These are phyloP conservation scores for Tiphia femorata DNA, from an alignment of 2,888 invertebrate species.

Conservation along the genomic window DNA sequence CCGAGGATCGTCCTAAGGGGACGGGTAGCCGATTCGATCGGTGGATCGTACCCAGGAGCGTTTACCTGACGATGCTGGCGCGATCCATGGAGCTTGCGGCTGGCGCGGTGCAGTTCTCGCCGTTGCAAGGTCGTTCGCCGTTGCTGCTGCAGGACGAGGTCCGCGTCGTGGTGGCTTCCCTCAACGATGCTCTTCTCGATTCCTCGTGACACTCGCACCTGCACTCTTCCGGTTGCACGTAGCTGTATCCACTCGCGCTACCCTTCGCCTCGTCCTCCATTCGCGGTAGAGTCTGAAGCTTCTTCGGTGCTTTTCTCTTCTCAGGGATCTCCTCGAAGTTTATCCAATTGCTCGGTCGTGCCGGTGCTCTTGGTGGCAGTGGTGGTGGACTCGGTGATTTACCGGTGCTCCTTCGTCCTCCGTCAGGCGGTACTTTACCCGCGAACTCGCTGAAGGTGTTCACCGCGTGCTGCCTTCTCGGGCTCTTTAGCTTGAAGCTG, in stretches of 20 bases:
- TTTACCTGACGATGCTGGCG: slow-evolving; percentile 66
- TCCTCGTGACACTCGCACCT: slow-evolving; percentile 88
- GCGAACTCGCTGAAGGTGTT: slow-evolving; percentile 76
- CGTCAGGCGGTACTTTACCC: slow-evolving; percentile 73
- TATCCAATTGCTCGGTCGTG: slow-evolving; percentile 78
- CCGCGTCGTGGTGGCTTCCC: slow-evolving; percentile 33
- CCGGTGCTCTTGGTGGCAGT: slow-evolving; percentile 60
- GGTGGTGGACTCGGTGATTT: slow-evolving; percentile 66
- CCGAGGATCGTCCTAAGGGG: slow-evolving; percentile 27
- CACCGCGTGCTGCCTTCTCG: slow-evolving; percentile 68
- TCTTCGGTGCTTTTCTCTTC: slow-evolving; percentile 83
- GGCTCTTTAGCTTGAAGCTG: slow-evolving; percentile 67
- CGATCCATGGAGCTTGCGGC: slow-evolving; percentile 52
- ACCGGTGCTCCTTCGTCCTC: slow-evolving; percentile 64
- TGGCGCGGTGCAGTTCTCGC: slow-evolving; percentile 53
- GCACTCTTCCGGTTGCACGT: slow-evolving; percentile 89
- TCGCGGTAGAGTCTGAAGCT: slow-evolving; percentile 84
- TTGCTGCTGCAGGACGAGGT: slow-evolving; percentile 54
- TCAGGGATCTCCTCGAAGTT: slow-evolving; percentile 91
- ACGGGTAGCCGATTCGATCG: slow-evolving; percentile 16
- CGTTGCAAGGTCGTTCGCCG: slow-evolving; percentile 53
- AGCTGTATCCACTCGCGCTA: slow-evolving; percentile 72
- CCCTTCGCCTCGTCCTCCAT: slow-evolving; percentile 65
- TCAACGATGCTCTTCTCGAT: slow-evolving; percentile 56
- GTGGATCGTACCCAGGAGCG: slow-evolving; percentile 50